Evolutionary conservation across 2,113 vertebrate genomes (phyloP).

Genomic region (Mohoua ochrocephala): DNA sequence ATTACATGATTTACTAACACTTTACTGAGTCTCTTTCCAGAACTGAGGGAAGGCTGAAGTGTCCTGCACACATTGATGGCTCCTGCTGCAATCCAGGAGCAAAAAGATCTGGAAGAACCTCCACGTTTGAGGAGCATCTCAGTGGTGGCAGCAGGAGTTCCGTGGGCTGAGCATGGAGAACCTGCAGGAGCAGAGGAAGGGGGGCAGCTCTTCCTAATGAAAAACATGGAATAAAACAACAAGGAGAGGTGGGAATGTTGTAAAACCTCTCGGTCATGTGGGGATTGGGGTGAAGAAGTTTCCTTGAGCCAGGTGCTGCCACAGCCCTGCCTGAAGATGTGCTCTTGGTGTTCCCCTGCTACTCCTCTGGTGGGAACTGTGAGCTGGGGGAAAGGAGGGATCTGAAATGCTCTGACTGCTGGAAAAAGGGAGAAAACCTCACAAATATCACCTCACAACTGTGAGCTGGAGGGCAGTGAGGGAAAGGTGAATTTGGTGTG

Average conservation of each 20-base stretch:
- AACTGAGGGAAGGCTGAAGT: background rate
- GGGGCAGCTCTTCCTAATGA: background rate
- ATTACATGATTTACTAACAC: background rate
- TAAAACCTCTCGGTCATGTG: background rate
- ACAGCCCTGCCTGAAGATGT: background rate
- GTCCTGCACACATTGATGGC: fast-evolving
- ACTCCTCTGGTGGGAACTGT: background rate
- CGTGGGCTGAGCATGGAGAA: fast-evolving
- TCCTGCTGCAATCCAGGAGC: background rate
- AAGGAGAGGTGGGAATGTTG: background rate
- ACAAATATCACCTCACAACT: fast-evolving
- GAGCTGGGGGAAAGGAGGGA: background rate
- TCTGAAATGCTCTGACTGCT: background rate
- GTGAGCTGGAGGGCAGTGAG: background rate
- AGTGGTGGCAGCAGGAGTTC: background rate
- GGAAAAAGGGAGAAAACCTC: background rate
- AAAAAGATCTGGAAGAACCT: background rate
- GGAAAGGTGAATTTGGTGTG: background rate
- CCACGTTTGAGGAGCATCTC: fast-evolving
- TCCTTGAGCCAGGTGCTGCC: background rate
- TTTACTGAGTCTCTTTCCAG: background rate
- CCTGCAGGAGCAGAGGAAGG: background rate
- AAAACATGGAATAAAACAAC: background rate
- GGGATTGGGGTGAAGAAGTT: background rate
- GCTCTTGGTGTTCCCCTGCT: background rate